Percentiles rank a stretch among this genome's conserved stretches.
phyloP scores from a whole-genome alignment of 1,140 invertebrate species.

The Calephelis nemesis region DNA sequence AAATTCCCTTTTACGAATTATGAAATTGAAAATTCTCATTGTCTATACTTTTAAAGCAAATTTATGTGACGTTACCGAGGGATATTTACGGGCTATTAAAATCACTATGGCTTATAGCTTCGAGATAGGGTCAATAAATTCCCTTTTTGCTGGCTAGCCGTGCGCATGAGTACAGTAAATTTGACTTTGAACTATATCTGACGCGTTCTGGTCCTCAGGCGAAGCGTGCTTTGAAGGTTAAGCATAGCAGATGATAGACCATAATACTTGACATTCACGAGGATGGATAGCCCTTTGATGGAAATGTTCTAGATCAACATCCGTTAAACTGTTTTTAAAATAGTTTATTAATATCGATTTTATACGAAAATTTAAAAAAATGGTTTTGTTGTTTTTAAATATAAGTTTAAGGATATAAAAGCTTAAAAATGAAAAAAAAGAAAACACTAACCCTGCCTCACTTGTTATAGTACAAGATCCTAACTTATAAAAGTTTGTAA shows the following conservation, averaged over 20 bases:
- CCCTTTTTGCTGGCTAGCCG: slow-evolving; percentile 27
- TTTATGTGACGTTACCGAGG: slow-evolving; percentile 38
- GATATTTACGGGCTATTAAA: slow-evolving; percentile 48
- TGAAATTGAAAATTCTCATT: slow-evolving; percentile 11
- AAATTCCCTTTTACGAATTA: slow-evolving; percentile 3
- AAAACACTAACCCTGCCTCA: no score
- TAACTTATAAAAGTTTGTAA: no score
- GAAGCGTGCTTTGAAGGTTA: slow-evolving; percentile 47
- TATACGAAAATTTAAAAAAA: no score
- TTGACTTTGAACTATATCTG: slow-evolving; percentile 44
- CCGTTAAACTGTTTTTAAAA: no score
- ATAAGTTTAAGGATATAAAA: no score
- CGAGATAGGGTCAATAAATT: slow-evolving; percentile 60
- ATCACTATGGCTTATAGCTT: slow-evolving; percentile 48
- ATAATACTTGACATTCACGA: slow-evolving; percentile 4
- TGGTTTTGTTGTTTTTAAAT: no score
- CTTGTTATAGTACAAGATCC: no score
- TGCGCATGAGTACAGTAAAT: slow-evolving; percentile 56
- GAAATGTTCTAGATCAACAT: background rate
- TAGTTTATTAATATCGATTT: no score
- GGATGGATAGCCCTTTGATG: background rate
- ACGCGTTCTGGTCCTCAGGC: slow-evolving; percentile 36
- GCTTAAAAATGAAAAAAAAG: no score
- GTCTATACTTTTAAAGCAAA: slow-evolving; percentile 21
- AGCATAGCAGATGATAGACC: slow-evolving; percentile 31